Evolutionary conservation across 1,140 invertebrate species (phyloP).

Genomic region (Aphaenogaster floridana): DNA sequence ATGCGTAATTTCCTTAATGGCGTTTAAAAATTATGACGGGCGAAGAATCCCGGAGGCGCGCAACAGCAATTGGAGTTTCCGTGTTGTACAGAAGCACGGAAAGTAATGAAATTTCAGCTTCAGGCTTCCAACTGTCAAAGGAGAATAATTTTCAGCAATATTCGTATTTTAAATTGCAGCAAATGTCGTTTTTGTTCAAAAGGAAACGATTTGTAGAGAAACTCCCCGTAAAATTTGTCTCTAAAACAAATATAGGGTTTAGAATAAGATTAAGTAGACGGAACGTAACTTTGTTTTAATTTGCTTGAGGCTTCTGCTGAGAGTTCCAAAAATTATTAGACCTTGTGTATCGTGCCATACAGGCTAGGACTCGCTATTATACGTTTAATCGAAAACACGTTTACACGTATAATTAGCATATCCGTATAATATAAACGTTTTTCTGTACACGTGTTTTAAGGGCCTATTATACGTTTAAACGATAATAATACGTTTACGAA

Average conservation of each 20-base stretch:
- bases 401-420: too few species aligned
- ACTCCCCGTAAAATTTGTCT: not conserved
- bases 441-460: too few species aligned
- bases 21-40: conserved; percentile 12
- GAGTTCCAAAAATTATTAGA: not conserved
- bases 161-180: not conserved
- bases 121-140: not conserved
- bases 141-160: conserved; percentile 23
- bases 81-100: not conserved
- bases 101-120: conserved; percentile 31
- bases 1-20: conserved; percentile 35
- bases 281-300: not conserved
- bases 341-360: not conserved
- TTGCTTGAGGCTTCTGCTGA: not conserved
- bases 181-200: conserved; percentile 6
- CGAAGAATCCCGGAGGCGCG: conserved; percentile 1
- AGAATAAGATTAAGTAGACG: not conserved
- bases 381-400: too few species aligned
- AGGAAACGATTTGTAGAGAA: not conserved
- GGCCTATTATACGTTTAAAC: too few species aligned
- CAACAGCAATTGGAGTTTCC: not conserved
- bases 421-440: too few species aligned
- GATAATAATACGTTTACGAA: too few species aligned
- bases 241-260: not conserved
- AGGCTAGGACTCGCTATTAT: too few species aligned